Percentiles rank a stretch among this genome's conserved stretches.
Conservation (phyloP, 2,113 vertebrate genomes). For the Amazona vittata region DNA sequence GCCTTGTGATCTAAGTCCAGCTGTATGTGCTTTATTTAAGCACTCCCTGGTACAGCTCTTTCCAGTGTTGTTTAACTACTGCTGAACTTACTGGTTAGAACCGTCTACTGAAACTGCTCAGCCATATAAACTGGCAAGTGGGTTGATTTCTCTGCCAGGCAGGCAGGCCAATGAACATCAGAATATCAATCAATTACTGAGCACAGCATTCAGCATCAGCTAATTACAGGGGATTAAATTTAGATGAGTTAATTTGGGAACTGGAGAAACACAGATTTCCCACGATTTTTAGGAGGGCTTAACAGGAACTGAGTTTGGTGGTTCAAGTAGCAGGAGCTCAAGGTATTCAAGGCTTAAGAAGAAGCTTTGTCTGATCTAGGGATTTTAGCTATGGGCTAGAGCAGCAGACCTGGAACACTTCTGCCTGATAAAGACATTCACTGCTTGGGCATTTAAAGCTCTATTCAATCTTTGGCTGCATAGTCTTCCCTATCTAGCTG, state of each 20-base stretch:
- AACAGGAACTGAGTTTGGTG: background rate
- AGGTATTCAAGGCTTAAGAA: background rate
- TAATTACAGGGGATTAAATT: background rate
- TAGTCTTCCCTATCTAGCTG: background rate
- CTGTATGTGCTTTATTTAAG: background rate
- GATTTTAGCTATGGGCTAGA: background rate
- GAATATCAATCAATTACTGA: background rate
- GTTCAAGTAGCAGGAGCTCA: background rate
- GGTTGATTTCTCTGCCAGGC: background rate
- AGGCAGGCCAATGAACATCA: fast-evolving
- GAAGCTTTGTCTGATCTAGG: background rate
- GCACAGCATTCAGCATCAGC: background rate
- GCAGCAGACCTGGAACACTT: background rate
- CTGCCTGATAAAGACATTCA: background rate
- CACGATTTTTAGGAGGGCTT: background rate
- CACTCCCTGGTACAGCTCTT: background rate
- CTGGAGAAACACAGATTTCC: background rate
- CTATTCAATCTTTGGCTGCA: background rate
- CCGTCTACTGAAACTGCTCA: background rate
- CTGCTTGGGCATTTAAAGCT: background rate
- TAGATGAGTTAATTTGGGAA: background rate
- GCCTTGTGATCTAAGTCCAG: background rate
- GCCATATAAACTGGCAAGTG: fast-evolving
- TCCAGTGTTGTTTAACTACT: background rate
- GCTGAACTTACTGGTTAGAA: background rate